These are phyloP conservation scores for Falco naumanni DNA, from an alignment of 2,797 vertebrate genomes.

Conservation along the genomic window DNA sequence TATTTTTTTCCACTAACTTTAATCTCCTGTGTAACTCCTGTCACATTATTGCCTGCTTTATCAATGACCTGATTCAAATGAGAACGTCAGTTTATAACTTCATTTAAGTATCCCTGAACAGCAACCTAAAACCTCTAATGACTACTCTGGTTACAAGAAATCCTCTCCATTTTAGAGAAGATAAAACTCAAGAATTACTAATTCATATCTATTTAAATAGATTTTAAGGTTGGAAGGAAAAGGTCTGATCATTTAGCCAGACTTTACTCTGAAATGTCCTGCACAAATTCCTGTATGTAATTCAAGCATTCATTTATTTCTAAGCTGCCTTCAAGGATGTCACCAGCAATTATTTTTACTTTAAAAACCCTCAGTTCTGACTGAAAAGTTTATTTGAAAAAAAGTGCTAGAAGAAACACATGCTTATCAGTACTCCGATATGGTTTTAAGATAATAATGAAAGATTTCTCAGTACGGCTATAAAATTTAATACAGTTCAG, in stretches of 20 bases:
- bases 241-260: background rate
- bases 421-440: background rate
- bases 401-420: background rate
- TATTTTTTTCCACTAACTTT: background rate
- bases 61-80: background rate
- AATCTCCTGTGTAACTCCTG: background rate
- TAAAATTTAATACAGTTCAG: constrained; percentile 40
- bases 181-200: background rate
- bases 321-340: constrained; percentile 9
- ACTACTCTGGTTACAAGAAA: background rate
- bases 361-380: background rate
- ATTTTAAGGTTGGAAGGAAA: constrained; percentile 5
- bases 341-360: background rate
- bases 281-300: background rate
- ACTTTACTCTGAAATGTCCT: background rate
- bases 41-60: background rate
- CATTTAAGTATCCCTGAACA: constrained; percentile 4
- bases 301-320: constrained; percentile 13
- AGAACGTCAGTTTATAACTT: background rate
- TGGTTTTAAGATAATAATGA: background rate
- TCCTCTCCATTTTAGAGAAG: background rate
- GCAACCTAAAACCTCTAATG: background rate
- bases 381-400: background rate
- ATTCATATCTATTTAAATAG: background rate
- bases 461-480: background rate